Evolutionary conservation across 1,140 invertebrate species (phyloP).

Genomic region (Cylas formicarius): DNA sequence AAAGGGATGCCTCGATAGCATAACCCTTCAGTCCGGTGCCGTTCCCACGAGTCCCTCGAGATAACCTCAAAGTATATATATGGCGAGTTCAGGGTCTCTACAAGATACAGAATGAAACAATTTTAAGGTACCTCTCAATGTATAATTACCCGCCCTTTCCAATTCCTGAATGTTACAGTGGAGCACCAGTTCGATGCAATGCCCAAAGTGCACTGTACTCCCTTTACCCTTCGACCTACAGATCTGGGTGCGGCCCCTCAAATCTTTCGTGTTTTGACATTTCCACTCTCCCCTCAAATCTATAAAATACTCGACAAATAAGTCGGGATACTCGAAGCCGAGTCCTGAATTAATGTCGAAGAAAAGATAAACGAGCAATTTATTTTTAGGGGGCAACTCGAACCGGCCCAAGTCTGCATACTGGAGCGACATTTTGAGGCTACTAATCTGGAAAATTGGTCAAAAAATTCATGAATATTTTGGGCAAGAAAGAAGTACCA

Average conservation of each 20-base stretch:
- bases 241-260: constrained; percentile 31
- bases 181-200: constrained; percentile 29
- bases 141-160: constrained; percentile 1
- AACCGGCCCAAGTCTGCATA: constrained; percentile 20
- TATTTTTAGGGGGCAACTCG: constrained; percentile 27
- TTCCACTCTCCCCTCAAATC: constrained; percentile 31
- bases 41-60: constrained; percentile 33
- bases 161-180: constrained; percentile 27
- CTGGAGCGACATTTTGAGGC: constrained; percentile 6
- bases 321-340: constrained; percentile 31
- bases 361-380: constrained; percentile 30
- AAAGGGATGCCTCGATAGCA: constrained; percentile 32
- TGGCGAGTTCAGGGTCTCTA: constrained; percentile 25
- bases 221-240: constrained; percentile 21
- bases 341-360: constrained; percentile 31
- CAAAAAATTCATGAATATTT: not conserved
- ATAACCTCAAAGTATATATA: constrained; percentile 36
- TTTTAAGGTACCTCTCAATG: not conserved
- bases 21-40: constrained; percentile 34
- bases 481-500: not conserved
- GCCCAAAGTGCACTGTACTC: constrained; percentile 26
- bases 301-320: constrained; percentile 33
- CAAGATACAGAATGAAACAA: constrained; percentile 2
- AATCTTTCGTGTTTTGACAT: constrained; percentile 12
- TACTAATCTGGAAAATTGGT: constrained; percentile 20